Percentiles rank a stretch among this genome's conserved stretches.
Conservation (phyloP, 2,797 vertebrate species). For the Syngnathus acus region DNA sequence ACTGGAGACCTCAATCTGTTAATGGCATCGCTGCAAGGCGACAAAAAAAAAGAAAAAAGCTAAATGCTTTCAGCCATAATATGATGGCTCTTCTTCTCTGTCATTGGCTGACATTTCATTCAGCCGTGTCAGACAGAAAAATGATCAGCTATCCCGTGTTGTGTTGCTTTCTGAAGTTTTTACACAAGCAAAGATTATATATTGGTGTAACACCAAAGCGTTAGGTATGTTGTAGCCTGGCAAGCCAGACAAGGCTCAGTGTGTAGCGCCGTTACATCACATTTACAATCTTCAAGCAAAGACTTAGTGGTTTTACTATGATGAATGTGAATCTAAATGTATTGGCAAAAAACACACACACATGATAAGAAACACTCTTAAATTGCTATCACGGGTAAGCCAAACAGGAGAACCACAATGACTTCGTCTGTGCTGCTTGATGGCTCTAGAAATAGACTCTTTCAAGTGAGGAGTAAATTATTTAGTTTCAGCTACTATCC, state of each 20-base stretch:
- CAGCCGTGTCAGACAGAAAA: slow-evolving; percentile 11
- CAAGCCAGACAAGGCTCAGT: background rate
- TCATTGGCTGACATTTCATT: slow-evolving; percentile 28
- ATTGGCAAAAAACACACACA: background rate
- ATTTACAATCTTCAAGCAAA: background rate
- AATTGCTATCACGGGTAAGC: slow-evolving; percentile 14
- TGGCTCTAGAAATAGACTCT: background rate
- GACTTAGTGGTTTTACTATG: background rate
- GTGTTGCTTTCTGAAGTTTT: slow-evolving; percentile 1
- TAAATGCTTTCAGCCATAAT: slow-evolving; percentile 27
- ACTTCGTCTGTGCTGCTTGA: background rate
- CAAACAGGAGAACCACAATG: slow-evolving; percentile 12
- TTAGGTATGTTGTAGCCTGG: too few species aligned
- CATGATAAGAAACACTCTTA: slow-evolving; percentile 33
- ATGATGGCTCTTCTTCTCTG: slow-evolving; percentile 29
- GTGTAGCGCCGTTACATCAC: background rate
- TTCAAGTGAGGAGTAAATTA: background rate
- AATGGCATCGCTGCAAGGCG: slow-evolving; percentile 23
- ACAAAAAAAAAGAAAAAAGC: slow-evolving; percentile 1
- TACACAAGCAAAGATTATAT: background rate
- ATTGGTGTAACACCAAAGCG: background rate
- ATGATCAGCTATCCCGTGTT: slow-evolving; percentile 7
- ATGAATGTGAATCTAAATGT: slow-evolving; percentile 3
- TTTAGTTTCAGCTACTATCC: background rate
- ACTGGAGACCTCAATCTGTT: slow-evolving; percentile 72